phyloP scores from a whole-genome alignment of 2,888 invertebrate genomes.

The Campoplex nolae region DNA sequence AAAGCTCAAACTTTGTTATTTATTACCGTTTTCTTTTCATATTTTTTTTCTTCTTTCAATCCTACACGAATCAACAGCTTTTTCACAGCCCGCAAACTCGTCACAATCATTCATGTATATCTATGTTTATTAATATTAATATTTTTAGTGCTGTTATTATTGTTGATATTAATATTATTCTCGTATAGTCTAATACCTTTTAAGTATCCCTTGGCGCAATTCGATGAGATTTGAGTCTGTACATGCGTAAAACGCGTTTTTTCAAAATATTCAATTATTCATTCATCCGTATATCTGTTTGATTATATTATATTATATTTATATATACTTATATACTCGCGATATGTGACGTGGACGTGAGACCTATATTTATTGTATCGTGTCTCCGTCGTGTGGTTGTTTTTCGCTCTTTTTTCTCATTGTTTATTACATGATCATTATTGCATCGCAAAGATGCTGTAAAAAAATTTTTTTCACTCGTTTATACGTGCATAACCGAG shows the following conservation, averaged over 20 bases:
- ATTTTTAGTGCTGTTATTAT: slow-evolving; percentile 23
- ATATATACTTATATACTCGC: slow-evolving; percentile 25
- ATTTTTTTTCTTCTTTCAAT: slow-evolving; percentile 7
- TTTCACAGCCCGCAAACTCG: slow-evolving; percentile 72
- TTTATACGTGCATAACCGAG: neutral
- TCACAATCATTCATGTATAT: slow-evolving; percentile 40
- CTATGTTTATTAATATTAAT: slow-evolving; percentile 11
- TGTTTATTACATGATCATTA: neutral
- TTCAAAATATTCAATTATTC: neutral
- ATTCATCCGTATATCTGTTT: neutral
- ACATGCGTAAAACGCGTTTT: slow-evolving; percentile 37
- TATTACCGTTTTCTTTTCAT: neutral
- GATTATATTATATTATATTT: neutral
- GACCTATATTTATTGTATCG: slow-evolving; percentile 20
- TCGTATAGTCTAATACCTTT: slow-evolving; percentile 52
- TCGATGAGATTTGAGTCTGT: slow-evolving; percentile 61
- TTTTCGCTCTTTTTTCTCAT: neutral
- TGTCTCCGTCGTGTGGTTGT: slow-evolving; percentile 27
- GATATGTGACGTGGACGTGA: slow-evolving; percentile 62
- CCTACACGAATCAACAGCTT: slow-evolving; percentile 66
- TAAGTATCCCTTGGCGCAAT: slow-evolving; percentile 68
- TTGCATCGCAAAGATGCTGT: neutral
- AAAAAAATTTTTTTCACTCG: neutral
- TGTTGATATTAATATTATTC: slow-evolving; percentile 22
- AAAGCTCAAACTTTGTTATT: slow-evolving; percentile 4